phyloP scores from a whole-genome alignment of 2,113 vertebrate species.

The Varanus salvator region DNA sequence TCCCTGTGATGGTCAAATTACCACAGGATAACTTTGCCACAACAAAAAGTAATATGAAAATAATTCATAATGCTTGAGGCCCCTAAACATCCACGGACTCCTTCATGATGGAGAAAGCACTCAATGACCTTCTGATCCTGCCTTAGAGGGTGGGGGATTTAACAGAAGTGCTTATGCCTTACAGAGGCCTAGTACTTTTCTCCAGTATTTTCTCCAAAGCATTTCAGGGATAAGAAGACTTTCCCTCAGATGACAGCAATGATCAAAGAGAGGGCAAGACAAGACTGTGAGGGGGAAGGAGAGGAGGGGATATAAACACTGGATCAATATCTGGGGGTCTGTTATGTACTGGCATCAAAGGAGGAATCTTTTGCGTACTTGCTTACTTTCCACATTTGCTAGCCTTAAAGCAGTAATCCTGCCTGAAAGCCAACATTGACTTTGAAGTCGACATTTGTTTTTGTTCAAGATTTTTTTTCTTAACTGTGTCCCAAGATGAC shows the following conservation, averaged over 20 bases:
- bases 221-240: conserved; percentile 8
- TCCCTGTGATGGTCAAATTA: neutral
- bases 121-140: neutral
- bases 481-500: conserved; percentile 64
- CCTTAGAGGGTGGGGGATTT: neutral
- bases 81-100: neutral
- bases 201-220: conserved; percentile 9
- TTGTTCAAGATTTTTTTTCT: conserved; percentile 57
- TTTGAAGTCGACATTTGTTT: conserved; percentile 75
- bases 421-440: conserved; percentile 67
- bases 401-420: conserved; percentile 61
- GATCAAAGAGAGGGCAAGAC: conserved; percentile 19
- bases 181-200: neutral
- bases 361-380: conserved; percentile 46
- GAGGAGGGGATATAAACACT: conserved; percentile 2
- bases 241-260: conserved; percentile 41
- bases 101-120: neutral
- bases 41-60: neutral
- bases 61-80: neutral
- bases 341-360: conserved; percentile 25
- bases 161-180: neutral
- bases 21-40: neutral
- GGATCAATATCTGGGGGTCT: neutral
- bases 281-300: neutral
- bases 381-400: conserved; percentile 51